phyloP scores from a whole-genome alignment of 92 coral and sea anemone genomes.

The Epizoanthus ramosus region DNA sequence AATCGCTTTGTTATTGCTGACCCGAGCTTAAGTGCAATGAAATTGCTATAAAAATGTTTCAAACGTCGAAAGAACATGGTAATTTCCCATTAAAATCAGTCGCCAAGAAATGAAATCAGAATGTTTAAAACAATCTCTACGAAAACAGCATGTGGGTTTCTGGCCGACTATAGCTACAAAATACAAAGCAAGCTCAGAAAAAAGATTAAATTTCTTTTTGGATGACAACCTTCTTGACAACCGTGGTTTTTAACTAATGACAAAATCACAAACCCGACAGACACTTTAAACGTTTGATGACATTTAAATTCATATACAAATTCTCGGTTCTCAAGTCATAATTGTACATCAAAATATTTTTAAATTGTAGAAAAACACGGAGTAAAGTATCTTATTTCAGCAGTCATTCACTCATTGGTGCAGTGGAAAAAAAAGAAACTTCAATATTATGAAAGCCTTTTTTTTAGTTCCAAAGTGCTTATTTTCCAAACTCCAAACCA shows the following conservation, averaged over 20 bases:
- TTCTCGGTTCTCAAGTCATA: not conserved
- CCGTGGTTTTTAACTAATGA: not conserved
- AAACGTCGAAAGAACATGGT: not conserved
- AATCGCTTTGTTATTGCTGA: not conserved
- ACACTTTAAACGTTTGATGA: not conserved
- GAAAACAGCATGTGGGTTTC: not conserved
- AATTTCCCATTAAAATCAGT: not conserved
- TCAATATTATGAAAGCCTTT: not conserved
- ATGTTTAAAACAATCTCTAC: not conserved
- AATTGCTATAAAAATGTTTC: not conserved
- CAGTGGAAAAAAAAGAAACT: not conserved
- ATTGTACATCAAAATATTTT: too few relatives aligned
- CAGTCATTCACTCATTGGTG: too few relatives aligned
- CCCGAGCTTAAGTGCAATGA: not conserved
- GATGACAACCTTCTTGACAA: not conserved
- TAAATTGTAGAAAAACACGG: too few relatives aligned
- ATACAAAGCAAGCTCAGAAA: not conserved
- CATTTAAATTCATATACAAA: not conserved
- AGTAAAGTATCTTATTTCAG: too few relatives aligned
- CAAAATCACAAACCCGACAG: not conserved
- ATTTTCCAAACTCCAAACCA: not conserved
- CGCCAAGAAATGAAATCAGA: not conserved
- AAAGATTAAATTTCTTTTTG: not conserved
- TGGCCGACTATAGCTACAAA: too few relatives aligned
- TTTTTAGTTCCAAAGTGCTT: not conserved